Conservation (phyloP, 2,113 vertebrate species). For the Probosciger aterrimus region DNA sequence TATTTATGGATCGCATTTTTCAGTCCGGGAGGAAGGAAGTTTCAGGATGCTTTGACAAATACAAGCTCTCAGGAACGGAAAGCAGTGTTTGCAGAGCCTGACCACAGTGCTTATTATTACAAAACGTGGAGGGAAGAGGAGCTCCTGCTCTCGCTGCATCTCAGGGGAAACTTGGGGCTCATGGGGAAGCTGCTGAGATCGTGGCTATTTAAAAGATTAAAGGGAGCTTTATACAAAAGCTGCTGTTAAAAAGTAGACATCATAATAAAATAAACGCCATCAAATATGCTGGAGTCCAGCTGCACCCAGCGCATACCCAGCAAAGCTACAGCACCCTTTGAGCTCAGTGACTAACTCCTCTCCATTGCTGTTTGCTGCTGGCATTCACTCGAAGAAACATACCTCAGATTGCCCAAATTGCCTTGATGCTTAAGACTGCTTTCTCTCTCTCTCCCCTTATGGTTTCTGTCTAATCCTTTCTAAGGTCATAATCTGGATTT, state of each 20-base stretch:
- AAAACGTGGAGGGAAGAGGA: not conserved
- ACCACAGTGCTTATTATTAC: slow-evolving; percentile 11
- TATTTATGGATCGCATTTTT: not conserved
- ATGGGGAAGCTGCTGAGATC: not conserved
- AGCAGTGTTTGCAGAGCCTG: not conserved
- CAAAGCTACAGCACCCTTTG: not conserved
- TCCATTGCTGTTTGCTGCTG: not conserved
- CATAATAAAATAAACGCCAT: not conserved
- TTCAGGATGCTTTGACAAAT: not conserved
- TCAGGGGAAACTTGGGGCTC: not conserved
- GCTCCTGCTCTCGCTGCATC: not conserved
- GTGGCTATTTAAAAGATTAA: not conserved
- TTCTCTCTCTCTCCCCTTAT: not conserved
- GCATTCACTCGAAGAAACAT: not conserved
- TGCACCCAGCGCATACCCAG: not conserved
- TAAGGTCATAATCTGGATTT: not conserved
- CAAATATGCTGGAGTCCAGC: not conserved
- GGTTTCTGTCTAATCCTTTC: not conserved
- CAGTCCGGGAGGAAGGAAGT: not conserved
- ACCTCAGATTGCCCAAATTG: too few species aligned
- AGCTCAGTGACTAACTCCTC: not conserved
- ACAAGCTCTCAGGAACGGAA: not conserved
- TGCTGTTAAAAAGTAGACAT: not conserved
- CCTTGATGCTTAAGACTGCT: not conserved
- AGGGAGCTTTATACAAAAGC: not conserved